A percentile compares a stretch with the other conserved stretches of the same genome.
Evolutionary conservation across 2,888 invertebrate species (phyloP).

Genomic region (Lasioglossum villosulum): DNA sequence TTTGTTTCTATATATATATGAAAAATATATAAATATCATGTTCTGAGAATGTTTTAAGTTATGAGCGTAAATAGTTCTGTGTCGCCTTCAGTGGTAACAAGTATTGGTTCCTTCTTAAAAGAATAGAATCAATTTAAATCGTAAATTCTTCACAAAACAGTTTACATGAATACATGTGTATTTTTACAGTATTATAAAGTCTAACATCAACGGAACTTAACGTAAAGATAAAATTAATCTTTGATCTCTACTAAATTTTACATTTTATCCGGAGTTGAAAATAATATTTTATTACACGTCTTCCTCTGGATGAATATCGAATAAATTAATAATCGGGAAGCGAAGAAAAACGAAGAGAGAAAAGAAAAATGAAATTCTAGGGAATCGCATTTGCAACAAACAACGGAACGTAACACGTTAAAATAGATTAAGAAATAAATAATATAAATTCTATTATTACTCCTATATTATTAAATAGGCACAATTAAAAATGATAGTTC

Average conservation of each 20-base stretch:
- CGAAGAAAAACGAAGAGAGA: neutral
- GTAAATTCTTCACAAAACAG: constrained; percentile 22
- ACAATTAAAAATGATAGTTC: constrained; percentile 44
- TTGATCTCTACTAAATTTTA: constrained; percentile 22
- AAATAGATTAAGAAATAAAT: constrained; percentile 45
- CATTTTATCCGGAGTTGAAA: constrained; percentile 6
- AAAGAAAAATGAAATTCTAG: constrained; percentile 3
- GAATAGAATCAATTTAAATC: constrained; percentile 35
- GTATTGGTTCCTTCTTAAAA: constrained; percentile 9
- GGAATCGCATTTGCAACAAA: constrained; percentile 20
- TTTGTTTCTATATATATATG: constrained; percentile 15
- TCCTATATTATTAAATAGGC: constrained; percentile 52
- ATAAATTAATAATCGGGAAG: constrained; percentile 11
- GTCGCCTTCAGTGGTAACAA: constrained; percentile 19
- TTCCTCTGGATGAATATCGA: neutral
- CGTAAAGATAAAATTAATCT: constrained; percentile 38
- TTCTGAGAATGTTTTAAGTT: neutral
- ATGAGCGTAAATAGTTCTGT: constrained; percentile 18
- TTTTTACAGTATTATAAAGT: constrained; percentile 28
- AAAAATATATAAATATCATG: constrained; percentile 35
- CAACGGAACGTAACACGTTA: constrained; percentile 32
- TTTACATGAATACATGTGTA: constrained; percentile 32
- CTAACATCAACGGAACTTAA: constrained; percentile 30
- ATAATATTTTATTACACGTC: constrained; percentile 30
- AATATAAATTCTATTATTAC: constrained; percentile 34